Evolutionary conservation across 1,140 invertebrate genomes (phyloP).

Genomic region (Danaus plexippus): DNA sequence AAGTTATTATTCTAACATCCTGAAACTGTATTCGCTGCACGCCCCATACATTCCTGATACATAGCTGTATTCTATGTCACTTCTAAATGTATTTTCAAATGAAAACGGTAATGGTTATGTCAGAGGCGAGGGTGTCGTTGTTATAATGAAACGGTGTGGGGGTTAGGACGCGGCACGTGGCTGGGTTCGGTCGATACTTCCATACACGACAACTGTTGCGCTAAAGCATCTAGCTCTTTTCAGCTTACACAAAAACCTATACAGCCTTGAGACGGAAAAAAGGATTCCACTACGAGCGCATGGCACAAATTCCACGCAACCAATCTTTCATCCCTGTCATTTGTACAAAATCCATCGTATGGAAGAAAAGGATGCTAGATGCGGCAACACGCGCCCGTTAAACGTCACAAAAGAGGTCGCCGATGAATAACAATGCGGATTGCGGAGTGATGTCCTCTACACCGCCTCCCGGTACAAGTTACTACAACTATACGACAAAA

Average conservation of each 20-base stretch:
- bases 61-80: constrained; percentile 1
- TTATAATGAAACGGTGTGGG: constrained; percentile 12
- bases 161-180: constrained; percentile 53
- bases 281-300: constrained; percentile 45
- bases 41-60: too few relatives aligned
- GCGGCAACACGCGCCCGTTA: constrained; percentile 54
- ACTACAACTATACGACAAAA: too few relatives aligned
- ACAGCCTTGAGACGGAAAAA: constrained; percentile 27
- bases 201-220: constrained; percentile 64
- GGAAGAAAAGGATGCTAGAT: constrained; percentile 39
- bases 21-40: background rate
- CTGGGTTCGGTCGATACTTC: constrained; percentile 48
- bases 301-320: constrained; percentile 56
- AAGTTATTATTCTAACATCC: constrained; percentile 1
- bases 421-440: constrained; percentile 69
- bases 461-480: background rate
- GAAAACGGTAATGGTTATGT: constrained; percentile 8
- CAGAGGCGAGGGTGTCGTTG: background rate
- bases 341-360: background rate
- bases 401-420: constrained; percentile 63
- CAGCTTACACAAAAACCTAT: constrained; percentile 11
- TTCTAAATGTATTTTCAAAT: constrained; percentile 2
- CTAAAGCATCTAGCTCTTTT: constrained; percentile 35
- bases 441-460: constrained; percentile 62
- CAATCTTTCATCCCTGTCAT: constrained; percentile 24